These are phyloP conservation scores for Carpatolechia fugitivella DNA, from an alignment of 2,888 invertebrate genomes.

Conservation along the genomic window DNA sequence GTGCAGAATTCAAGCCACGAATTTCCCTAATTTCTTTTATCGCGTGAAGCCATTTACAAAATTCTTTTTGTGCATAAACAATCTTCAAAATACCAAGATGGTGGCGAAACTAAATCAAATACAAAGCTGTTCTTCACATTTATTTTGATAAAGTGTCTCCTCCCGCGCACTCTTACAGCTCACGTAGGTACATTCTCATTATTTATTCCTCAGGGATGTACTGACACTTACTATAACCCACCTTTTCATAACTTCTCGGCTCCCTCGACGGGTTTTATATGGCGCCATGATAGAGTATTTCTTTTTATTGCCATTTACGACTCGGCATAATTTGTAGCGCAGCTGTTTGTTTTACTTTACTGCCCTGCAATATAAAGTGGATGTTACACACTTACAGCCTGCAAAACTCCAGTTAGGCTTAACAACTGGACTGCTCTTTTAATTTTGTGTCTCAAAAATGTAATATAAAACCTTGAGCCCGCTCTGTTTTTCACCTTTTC, in stretches of 20 bases:
- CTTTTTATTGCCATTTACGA: conserved; percentile 38
- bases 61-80: neutral
- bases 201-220: neutral
- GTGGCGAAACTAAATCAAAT: neutral
- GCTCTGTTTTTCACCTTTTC: too few species aligned
- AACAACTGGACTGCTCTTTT: conserved; percentile 25
- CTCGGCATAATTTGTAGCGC: conserved; percentile 46
- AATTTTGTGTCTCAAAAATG: too few species aligned
- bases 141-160: neutral
- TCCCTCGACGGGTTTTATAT: neutral
- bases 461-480: too few species aligned
- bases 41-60: too few species aligned
- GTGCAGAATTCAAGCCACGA: too few species aligned
- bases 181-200: neutral
- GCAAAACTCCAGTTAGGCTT: conserved; percentile 30
- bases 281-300: conserved; percentile 16
- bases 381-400: conserved; percentile 43
- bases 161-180: neutral
- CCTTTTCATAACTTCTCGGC: neutral
- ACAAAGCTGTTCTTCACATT: conserved; percentile 3
- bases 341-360: conserved; percentile 50
- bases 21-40: too few species aligned
- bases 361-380: conserved; percentile 50
- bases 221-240: conserved; percentile 3
- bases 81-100: neutral